Evolutionary conservation across 2,888 invertebrate species (phyloP), one percentile per base, ranked within the genome.

Genomic region (Drosophila atripex): DNA sequence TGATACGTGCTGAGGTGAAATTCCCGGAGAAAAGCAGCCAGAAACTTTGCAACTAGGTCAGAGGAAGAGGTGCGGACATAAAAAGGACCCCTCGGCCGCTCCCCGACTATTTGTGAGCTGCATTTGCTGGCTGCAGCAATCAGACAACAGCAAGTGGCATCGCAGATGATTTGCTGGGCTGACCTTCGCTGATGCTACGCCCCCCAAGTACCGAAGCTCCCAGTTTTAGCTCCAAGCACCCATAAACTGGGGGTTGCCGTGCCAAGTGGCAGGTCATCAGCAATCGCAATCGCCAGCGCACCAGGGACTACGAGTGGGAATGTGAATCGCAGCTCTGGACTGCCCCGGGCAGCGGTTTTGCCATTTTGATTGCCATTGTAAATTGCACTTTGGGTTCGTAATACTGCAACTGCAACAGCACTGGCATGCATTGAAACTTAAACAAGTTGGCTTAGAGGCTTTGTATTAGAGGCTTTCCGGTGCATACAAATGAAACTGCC

Each of bases 241-340:
- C 49, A 53, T 51, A 56, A 71, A 50, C 50, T 32, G 28, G 16
- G 45, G 38, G 63, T 35, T 64, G 55, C 56, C 38, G 16, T 41
- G 71, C 45, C 57, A 71, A 71, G 64, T 71, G 71, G 71, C 58
- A 56, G 72, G 72, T 59, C 72, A 55, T 72, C 72, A 59, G 57
- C 41, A 45, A 68, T 52, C 49, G 54, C 53, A 49, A 56, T 49
- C 14, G 56, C 1, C 46, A 60, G 46, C 21, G 30, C 30, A 47
- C 52, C 41, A 35, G 47, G 25, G 23, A 50, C 12, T 35, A 39
- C 54, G 46, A 55, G 47, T 55, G 35, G 55, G 2, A 57, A 60
- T 57, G 43, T 30, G 46, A 55, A 56, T 55, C 28, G 61, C 47
- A 35, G 43, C 18, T 56, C 49, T 18, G 25, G 18, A 50, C 9